phyloP scores from a whole-genome alignment of 2,797 vertebrate species.

The Platalea minor region DNA sequence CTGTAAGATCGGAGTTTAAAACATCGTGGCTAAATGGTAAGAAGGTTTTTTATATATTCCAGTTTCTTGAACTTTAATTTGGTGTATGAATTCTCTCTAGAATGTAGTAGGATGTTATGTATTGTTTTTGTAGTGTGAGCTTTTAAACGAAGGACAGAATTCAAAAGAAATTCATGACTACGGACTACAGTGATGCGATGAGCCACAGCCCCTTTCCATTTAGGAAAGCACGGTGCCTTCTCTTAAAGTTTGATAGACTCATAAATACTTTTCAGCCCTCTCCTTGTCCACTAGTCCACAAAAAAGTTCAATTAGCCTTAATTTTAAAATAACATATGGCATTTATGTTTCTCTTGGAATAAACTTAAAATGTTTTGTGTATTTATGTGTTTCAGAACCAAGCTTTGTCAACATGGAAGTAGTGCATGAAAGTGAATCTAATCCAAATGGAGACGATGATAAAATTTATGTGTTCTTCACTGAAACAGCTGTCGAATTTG shows the following conservation, averaged over 20 bases:
- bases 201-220: background rate
- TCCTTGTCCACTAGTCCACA: background rate
- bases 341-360: background rate
- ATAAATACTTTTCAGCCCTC: background rate
- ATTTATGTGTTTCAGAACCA: slow-evolving; percentile 74
- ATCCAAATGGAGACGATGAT: slow-evolving; percentile 75
- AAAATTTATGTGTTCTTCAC: slow-evolving; percentile 87
- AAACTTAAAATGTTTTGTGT: background rate
- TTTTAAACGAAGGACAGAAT: background rate
- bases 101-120: background rate
- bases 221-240: background rate
- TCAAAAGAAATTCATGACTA: background rate
- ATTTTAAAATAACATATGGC: background rate
- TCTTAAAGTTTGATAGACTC: background rate
- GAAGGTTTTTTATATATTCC: background rate
- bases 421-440: slow-evolving; percentile 75
- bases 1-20: slow-evolving; percentile 78
- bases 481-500: slow-evolving; percentile 83
- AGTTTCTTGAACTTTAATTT: background rate
- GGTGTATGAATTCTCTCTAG: background rate
- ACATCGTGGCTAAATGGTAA: slow-evolving; percentile 81
- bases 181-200: background rate
- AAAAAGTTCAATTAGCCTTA: background rate
- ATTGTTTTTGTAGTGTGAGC: background rate
- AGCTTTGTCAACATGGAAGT: slow-evolving; percentile 82